Evolutionary conservation across 64 coral and sea anemone genomes (phyloP), one percentile per base, ranked within the genome.

Genomic region (Montipora efflorescens): DNA sequence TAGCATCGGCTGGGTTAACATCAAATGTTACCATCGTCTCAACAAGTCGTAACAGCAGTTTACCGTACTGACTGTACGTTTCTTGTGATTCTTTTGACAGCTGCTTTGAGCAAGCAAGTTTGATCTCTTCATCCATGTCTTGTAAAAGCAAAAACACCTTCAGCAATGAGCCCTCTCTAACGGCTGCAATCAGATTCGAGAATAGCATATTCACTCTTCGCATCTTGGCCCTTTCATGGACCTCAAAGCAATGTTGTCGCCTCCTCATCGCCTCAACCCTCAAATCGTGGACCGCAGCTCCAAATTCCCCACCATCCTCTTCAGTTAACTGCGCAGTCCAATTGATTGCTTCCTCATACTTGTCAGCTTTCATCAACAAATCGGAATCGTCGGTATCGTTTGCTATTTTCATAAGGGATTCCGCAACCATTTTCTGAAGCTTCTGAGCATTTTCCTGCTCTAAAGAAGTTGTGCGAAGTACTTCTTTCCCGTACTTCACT

Each of bases 251-350:
- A 48, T 70, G 47, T 46, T 8, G 67, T 73, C 64, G 76, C 79
- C 50, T 81, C 43, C 21, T 80, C 59, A 91, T 82, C 82, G 90
- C 90, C 45, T 12, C 14, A 2, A 91, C 14, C 47, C 25, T 82
- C 14, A 73, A 47, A 13, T 83, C 47, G 14, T 49, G 90, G 9
- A 82, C 50, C 12, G 57, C 50, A 28, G 11, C 18, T 7, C 49
- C 59, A 23, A 36, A 36, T 36, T 36, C 36, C 36, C 36, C 36
- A 36, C 36, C 36, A 36, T 46, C 22, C 15, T 21, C 53, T 22
- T 9, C 47, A 7, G 14, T 18, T 7, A 28, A 91, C 19, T 80
- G 79, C 19, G 79, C 90, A 91, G 80, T 74, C 90, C 90, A 91
- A 16, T 81, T 66, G 51, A 83, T 14, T 48, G 28, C 57, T 7